Conservation (phyloP, 30 jellyfish, hydroid and myxozoan species). For the Rhopilema esculentum region DNA sequence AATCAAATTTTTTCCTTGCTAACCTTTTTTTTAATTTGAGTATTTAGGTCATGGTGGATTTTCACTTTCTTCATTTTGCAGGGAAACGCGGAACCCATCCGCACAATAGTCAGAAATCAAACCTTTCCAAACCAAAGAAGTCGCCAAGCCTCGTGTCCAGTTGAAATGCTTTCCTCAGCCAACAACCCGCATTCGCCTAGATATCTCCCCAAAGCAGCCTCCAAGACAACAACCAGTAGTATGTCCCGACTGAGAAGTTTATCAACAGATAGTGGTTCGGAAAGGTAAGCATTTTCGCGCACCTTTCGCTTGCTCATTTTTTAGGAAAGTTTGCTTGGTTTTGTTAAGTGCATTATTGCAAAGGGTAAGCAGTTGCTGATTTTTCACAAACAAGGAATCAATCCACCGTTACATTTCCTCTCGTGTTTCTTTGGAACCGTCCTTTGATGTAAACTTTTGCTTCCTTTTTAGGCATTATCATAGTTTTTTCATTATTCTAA, state of each 20-base stretch:
- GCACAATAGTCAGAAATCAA: conserved; percentile 55
- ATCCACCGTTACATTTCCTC: no score
- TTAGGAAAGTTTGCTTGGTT: no score
- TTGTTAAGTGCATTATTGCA: no score
- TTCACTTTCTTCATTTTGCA: neutral
- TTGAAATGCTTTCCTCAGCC: neutral
- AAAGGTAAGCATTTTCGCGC: conserved; percentile 53
- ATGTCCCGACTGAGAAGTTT: conserved; percentile 37
- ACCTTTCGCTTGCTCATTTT: no score
- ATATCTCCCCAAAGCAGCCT: conserved; percentile 15
- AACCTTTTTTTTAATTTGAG: no score
- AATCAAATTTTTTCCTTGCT: no score
- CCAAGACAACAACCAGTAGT: neutral
- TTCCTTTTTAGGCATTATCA: no score
- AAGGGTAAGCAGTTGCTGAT: no score
- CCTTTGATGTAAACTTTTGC: no score
- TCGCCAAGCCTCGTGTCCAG: conserved; percentile 56
- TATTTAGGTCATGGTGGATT: neutral
- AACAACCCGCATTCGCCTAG: neutral
- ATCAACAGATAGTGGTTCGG: conserved; percentile 37
- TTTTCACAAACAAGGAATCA: no score
- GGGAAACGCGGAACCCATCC: conserved; percentile 59
- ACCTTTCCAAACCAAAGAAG: conserved; percentile 63
- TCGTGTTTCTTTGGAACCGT: neutral
- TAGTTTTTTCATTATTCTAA: no score